phyloP scores from a whole-genome alignment of 2,797 vertebrate genomes.

The Pelochelys cantorii region DNA sequence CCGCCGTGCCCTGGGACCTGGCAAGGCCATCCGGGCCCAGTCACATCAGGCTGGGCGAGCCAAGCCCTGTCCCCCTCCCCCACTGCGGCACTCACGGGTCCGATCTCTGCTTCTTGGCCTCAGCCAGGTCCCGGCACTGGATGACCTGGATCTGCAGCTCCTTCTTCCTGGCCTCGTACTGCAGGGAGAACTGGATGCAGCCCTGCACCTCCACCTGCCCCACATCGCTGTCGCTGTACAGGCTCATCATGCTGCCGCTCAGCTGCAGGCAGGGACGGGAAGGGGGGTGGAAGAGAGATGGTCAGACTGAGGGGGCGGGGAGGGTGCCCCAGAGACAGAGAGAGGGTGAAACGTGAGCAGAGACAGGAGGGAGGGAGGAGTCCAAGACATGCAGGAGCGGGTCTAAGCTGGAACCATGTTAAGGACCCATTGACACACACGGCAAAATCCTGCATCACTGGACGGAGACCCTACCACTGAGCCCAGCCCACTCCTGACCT shows the following conservation, averaged over 20 bases:
- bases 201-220: conserved; percentile 88
- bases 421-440: neutral
- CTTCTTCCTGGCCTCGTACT: conserved; percentile 83
- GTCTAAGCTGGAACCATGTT: rapidly evolving
- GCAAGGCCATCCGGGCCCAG: too few relatives aligned
- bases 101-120: conserved; percentile 88
- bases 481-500: neutral
- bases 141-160: conserved; percentile 89
- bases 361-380: neutral
- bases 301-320: neutral
- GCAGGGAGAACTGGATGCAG: conserved; percentile 88
- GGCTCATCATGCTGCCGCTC: conserved; percentile 93
- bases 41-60: neutral
- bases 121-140: conserved; percentile 90
- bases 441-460: neutral
- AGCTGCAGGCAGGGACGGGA: conserved; percentile 77
- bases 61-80: neutral
- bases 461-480: neutral
- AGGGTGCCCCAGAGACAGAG: neutral
- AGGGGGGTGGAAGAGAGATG: neutral
- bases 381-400: rapidly evolving
- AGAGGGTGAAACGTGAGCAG: neutral
- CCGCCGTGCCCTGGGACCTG: too few relatives aligned
- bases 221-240: conserved; percentile 91
- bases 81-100: conserved; percentile 88